A percentile compares a stretch with the other conserved stretches of the same genome.
phyloP scores from a whole-genome alignment of 2,113 vertebrate species.

The Ptyas mucosa region DNA sequence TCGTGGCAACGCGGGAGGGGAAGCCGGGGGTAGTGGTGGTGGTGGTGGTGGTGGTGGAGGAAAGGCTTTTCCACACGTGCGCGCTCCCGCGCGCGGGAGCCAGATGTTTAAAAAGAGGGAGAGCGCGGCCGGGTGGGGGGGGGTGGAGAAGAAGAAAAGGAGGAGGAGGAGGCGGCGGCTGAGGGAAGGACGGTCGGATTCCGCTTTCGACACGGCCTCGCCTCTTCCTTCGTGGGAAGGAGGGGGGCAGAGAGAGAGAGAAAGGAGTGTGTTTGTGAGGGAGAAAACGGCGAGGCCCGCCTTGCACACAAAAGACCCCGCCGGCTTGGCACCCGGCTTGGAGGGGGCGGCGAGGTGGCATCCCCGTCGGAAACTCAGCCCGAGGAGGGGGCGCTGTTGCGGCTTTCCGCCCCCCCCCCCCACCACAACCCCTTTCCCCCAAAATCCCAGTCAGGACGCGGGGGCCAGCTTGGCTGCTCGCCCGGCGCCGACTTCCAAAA shows the following conservation, averaged over 20 bases:
- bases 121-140: background rate
- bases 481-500: background rate
- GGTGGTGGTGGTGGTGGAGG: no score
- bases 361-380: background rate
- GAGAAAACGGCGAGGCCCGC: background rate
- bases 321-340: background rate
- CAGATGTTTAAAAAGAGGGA: background rate
- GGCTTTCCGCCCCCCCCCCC: background rate
- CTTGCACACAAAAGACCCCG: background rate
- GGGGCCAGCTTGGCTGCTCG: background rate
- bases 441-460: no score
- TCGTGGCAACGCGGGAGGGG: no score
- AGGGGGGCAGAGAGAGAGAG: no score
- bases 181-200: background rate
- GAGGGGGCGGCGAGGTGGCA: background rate
- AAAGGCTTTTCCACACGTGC: background rate
- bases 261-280: no score
- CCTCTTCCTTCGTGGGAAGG: background rate
- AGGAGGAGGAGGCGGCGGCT: no score
- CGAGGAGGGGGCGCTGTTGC: background rate
- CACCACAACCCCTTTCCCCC: no score
- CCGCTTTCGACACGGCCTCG: background rate
- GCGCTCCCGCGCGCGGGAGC: background rate
- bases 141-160: no score
- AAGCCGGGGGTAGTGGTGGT: no score